A percentile compares a stretch with the other conserved stretches of the same genome.
Evolutionary conservation across 1,140 invertebrate species (phyloP).

Genomic region (Cotesia typhae): DNA sequence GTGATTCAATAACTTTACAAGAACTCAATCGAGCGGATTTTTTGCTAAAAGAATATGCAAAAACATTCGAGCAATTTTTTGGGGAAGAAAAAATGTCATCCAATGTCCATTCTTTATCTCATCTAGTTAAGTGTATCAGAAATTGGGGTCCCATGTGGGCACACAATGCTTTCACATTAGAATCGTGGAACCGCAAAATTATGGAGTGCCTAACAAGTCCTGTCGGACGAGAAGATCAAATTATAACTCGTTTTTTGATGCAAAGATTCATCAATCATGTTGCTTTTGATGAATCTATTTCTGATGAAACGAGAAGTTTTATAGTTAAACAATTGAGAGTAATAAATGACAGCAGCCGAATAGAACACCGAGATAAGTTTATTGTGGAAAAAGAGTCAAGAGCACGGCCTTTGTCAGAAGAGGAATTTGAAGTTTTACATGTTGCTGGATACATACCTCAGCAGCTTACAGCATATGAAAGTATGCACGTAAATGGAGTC

Average conservation of each 20-base stretch:
- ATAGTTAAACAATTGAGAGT: neutral
- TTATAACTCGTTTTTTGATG: neutral
- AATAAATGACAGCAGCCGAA: neutral
- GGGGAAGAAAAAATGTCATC: neutral
- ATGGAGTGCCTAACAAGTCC: neutral
- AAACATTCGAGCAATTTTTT: neutral
- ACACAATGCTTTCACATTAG: neutral
- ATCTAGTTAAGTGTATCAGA: neutral
- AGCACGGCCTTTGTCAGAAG: neutral
- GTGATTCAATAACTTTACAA: neutral
- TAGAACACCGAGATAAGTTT: neutral
- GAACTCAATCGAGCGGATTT: neutral
- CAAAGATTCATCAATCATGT: too few species aligned
- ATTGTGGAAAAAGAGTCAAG: neutral
- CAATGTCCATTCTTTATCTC: neutral
- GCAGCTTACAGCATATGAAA: neutral
- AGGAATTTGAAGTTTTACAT: neutral
- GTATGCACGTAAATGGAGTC: slow-evolving; percentile 3
- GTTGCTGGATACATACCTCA: neutral
- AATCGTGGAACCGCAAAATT: neutral
- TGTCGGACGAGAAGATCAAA: neutral
- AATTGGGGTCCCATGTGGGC: neutral
- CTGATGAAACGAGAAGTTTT: neutral
- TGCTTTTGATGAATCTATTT: too few species aligned
- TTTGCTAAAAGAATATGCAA: neutral